Base-by-base conservation (phyloP, 2,888 invertebrate species). In the Operophtera brumata region DNA sequence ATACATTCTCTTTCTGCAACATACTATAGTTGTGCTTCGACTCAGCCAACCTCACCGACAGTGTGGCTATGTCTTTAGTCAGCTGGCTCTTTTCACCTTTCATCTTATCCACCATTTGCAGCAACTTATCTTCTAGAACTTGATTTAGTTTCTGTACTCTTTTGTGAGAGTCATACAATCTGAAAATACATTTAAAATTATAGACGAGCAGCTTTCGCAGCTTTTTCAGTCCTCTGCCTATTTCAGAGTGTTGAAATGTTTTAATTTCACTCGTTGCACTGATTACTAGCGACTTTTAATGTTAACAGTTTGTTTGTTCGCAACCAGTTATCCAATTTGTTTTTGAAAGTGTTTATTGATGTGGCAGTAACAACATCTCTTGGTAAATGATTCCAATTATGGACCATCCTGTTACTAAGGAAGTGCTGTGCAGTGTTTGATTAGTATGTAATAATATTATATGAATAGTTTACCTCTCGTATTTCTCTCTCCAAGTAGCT, bases 101-200 rank as follows among this genome's bases (percentile, higher is more conserved):
- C 91, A 96, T 96, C 74, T 96, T 94, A 85, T 97, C 97, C 6
- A 98, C 98, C 82, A 98, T 93, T 84, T 95, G 96, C 57, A 98
- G 88, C 59, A 98, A 87, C 81, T 98, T 98, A 80, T 98, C 98
- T 90, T 98, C 98, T 69, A 98, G 91, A 67, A 95, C 96, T 91
- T 98, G 97, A 86, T 98, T 98, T 37, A 98, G 94, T 85, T 96
- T 96, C 84, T 98, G 98, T 54, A 98, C 94, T 73, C 97, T 93
- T 79, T 96, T 96, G 77, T 98, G 97, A 50, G 97, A 97, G 77
- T 98, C 98, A 85, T 96, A 94, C 66, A 98, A 92, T 72, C 98
- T 96, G 77, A 32, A 80, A 78, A 6, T 9, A 6, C 30, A 30
- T 9, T 9, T 10, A 30, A 30, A 8, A n/a, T n/a, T n/a, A n/a